These are phyloP conservation scores for Dendrocincla fuliginosa DNA, from an alignment of 2,797 vertebrate genomes.

Conservation along the genomic window DNA sequence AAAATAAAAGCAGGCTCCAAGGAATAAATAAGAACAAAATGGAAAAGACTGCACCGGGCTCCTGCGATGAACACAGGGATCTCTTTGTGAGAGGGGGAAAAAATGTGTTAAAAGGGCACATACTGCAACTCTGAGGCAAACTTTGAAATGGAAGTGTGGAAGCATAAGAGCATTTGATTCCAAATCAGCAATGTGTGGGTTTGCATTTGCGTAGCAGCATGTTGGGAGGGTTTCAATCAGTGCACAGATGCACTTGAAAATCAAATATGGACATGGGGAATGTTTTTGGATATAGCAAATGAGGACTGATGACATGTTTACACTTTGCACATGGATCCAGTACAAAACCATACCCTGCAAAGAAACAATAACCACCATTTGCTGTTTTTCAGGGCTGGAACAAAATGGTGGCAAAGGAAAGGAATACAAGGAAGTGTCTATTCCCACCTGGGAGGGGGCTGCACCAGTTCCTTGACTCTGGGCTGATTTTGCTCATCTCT, in stretches of 20 bases:
- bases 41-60: constrained; percentile 49
- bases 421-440: constrained; percentile 32
- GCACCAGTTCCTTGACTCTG: constrained; percentile 4
- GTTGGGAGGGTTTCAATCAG: constrained; percentile 80
- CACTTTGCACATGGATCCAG: constrained; percentile 79
- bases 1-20: constrained; percentile 67
- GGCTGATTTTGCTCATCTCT: constrained; percentile 18
- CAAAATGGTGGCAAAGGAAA: constrained; percentile 78
- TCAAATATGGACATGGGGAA: constrained; percentile 81
- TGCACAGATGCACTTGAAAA: constrained; percentile 83
- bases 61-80: constrained; percentile 60
- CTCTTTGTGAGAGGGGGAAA: constrained; percentile 38
- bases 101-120: constrained; percentile 61
- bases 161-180: constrained; percentile 74
- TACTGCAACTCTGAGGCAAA: constrained; percentile 72
- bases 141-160: constrained; percentile 72
- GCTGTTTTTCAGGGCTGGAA: constrained; percentile 72
- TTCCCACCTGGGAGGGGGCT: constrained; percentile 69
- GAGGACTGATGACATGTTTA: constrained; percentile 82
- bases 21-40: constrained; percentile 67
- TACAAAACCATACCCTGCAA: constrained; percentile 80
- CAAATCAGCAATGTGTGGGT: constrained; percentile 78
- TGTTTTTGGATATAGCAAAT: constrained; percentile 81
- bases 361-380: constrained; percentile 81
- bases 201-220: constrained; percentile 79